Base-by-base conservation (phyloP, 2,797 vertebrate genomes). In the Pseudomugil tenellus region DNA sequence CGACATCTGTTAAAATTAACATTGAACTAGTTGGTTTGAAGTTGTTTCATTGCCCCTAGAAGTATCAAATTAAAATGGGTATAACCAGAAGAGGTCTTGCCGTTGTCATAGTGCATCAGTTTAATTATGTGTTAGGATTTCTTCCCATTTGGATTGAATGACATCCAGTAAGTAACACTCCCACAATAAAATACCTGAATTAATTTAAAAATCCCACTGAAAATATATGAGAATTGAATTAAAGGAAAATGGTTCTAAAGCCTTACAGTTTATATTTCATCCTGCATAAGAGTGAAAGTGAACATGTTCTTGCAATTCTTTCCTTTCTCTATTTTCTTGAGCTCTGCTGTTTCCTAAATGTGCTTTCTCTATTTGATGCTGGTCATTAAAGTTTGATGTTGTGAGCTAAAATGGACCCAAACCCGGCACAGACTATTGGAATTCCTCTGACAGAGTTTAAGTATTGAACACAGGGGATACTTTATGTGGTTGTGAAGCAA, bases 61-160 rank as follows among this genome's bases (percentile, higher is more conserved):
- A 14, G 74, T 79, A 80, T 86, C 82, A 89, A 89, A 90, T 89
- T 85, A 88, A 77, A 77, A 6, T 17, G 74, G 41, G 53, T 73
- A 74, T 71, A 58, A 69, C 49, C 72, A 81, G 79, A 74, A 80
- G 78, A 79, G 74, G 64, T 70, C 81, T 79, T 16, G 62, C 56
- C 60, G 76, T 74, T 57, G 70, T 69, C 67, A 51, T 77, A 68
- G 65, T 55, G 53, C 51, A 65, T 55, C 23, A 52, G 59, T 80
- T 77, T 90, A 90, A 89, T 80, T 82, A 65, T 8, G 55, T 74
- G 83, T 79, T 71, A 76, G 63, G 46, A 77, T 83, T 72, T 65
- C 73, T 62, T 58, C 70, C 65, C 63, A 48, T 80, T 82, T 61
- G 21, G 60, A 70, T 71, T 69, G 63, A 86, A 79, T 46, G 63